Conservation (phyloP, 2,888 invertebrate species). For the Dicranocentrus wangi region DNA sequence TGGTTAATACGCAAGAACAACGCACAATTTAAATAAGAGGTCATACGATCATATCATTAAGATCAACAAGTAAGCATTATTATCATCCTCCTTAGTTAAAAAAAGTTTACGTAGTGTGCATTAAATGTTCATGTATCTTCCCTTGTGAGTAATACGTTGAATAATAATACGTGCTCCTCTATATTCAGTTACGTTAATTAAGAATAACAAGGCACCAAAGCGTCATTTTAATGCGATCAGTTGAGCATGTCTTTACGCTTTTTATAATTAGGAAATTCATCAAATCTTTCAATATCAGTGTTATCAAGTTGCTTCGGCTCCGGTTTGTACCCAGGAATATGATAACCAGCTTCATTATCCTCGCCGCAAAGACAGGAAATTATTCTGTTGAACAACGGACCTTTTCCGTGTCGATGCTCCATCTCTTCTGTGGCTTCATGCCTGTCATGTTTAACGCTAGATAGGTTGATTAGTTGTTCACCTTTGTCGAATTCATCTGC, state of each 20-base stretch:
- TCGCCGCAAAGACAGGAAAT: conserved; percentile 58
- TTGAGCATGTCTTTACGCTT: conserved; percentile 5
- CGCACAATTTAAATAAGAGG: too few species aligned
- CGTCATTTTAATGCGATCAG: too few species aligned
- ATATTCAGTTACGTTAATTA: too few species aligned
- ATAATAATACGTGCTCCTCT: too few species aligned
- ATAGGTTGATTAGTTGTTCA: conserved; percentile 24
- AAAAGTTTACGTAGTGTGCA: too few species aligned
- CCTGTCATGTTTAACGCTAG: conserved; percentile 10
- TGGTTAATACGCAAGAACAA: too few species aligned
- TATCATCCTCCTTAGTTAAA: too few species aligned
- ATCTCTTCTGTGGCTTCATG: conserved; percentile 28
- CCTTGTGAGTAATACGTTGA: too few species aligned
- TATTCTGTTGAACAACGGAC: conserved; percentile 58
- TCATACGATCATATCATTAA: too few species aligned
- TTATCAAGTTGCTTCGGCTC: conserved; percentile 36
- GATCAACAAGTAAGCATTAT: too few species aligned
- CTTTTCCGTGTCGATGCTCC: conserved; percentile 44
- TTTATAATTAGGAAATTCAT: conserved; percentile 47
- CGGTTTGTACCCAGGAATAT: conserved; percentile 52
- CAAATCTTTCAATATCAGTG: conserved; percentile 42
- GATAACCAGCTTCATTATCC: conserved; percentile 53
- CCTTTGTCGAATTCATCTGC: conserved; percentile 38
- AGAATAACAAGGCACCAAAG: too few species aligned
- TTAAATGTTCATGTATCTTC: too few species aligned